Evolutionary conservation across 1,140 invertebrate species (phyloP), one percentile per base, ranked within the genome.

Genomic region (Lethrus apterus): DNA sequence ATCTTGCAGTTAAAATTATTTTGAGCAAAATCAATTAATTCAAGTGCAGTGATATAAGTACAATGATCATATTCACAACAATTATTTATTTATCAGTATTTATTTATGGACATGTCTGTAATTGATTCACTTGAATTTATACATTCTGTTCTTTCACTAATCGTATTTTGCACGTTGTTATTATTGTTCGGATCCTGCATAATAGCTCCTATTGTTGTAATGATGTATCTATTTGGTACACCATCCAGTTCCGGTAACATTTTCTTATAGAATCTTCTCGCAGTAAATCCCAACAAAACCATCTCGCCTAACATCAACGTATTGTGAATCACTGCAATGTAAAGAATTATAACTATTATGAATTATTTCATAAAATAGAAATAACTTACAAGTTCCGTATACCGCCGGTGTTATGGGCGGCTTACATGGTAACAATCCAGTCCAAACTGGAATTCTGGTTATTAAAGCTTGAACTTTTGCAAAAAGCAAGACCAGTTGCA

Each of bases 241-340:
- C n/a, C 35, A 4, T 32, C 41, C 9, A 44, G 43, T 33, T 56
- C 48, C 0, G 70, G 70, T 7, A 73, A 52, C 1, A 64, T 58
- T 23, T 55, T 55, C 21, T 72, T 71, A 54, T 81, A 80, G 8
- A 80, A 50, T 18, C 64, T 59, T 57, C 74, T 67, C 0, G 78
- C 77, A 56, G 72, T 66, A n/a, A 70, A 55, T 9, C 69, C 69
- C 2, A 81, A 60, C 1, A 78, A 40, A 3, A 79, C 60, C 75
- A 80, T 79, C 60, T 80, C 77, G 36, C 70, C 42, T n/a, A 78
- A 58, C 66, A 76, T 77, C 5, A 75, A 48, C 0, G 68, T 67
- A 52, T 78, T 78, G 57, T 79, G 73, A 26, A 79, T 67, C 52
- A 79, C 77, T 79, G 68, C 18, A 73, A 75, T 26, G 5, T n/a